A percentile compares a stretch with the other conserved stretches of the same genome.
Evolutionary conservation across 2,113 vertebrate species (phyloP).

Genomic region (rat (Rattus norvegicus)): DNA sequence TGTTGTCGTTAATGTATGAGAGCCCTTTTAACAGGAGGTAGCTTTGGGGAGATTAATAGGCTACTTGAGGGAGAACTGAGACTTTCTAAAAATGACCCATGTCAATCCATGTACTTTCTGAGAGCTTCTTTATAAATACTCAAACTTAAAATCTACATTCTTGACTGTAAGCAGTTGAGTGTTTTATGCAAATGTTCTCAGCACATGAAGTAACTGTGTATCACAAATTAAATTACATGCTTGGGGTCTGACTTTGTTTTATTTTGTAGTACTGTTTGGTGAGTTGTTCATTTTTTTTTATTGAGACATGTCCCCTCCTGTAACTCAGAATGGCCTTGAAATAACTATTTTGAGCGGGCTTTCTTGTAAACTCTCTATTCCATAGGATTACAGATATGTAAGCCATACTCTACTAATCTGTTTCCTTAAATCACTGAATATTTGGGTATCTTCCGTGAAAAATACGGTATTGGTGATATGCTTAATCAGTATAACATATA

Average conservation of each 20-base stretch:
- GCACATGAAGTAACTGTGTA: not conserved
- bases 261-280: not conserved
- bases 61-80: not conserved
- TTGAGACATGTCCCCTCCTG: not conserved
- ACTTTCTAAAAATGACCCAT: not conserved
- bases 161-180: not conserved
- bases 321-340: not conserved
- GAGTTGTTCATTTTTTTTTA: not conserved
- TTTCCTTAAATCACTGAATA: not conserved
- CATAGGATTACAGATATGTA: too few species aligned
- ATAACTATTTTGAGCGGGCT: not conserved
- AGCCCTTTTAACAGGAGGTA: not conserved
- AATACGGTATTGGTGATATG: conserved; percentile 5
- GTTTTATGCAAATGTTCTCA: not conserved
- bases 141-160: not conserved
- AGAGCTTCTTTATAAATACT: not conserved
- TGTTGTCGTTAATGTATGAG: not conserved
- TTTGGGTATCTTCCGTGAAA: not conserved
- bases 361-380: rapidly evolving
- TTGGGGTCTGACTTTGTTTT: not conserved
- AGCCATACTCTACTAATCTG: rapidly evolving
- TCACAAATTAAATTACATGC: not conserved
- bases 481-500: not conserved
- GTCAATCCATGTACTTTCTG: not conserved
- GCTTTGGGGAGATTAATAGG: not conserved